Evolutionary conservation across 2,888 invertebrate genomes (phyloP).

Genomic region (Osedax fenrisi): DNA sequence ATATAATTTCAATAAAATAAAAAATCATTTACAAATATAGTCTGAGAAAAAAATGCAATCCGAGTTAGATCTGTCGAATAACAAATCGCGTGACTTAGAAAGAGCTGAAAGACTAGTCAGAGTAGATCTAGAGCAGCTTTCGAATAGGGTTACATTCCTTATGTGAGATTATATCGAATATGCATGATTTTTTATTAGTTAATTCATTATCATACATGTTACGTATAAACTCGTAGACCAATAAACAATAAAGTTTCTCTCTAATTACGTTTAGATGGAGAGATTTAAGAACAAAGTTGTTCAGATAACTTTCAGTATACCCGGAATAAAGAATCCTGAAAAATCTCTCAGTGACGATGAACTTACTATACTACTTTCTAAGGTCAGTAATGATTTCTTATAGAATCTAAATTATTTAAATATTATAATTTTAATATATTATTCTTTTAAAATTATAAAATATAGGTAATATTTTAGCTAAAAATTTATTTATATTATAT

Average conservation of each 20-base stretch:
- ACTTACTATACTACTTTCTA: constrained; percentile 21
- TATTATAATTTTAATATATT: too few relatives aligned
- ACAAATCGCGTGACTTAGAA: constrained; percentile 44
- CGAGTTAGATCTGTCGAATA: constrained; percentile 40
- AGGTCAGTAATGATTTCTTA: too few relatives aligned
- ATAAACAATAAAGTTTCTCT: neutral
- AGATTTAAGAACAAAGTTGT: constrained; percentile 47
- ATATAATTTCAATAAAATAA: neutral
- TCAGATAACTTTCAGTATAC: constrained; percentile 46
- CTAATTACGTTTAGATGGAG: constrained; percentile 43
- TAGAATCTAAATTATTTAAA: too few relatives aligned
- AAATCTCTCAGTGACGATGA: constrained; percentile 30
- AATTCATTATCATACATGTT: too few relatives aligned
- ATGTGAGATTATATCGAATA: too few relatives aligned
- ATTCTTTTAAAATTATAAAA: too few relatives aligned
- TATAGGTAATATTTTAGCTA: too few relatives aligned
- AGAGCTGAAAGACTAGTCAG: constrained; percentile 46
- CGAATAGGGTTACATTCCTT: constrained; percentile 48
- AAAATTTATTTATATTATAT: too few relatives aligned
- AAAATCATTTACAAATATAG: constrained; percentile 20
- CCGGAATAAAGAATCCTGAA: constrained; percentile 44
- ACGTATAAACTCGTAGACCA: too few relatives aligned
- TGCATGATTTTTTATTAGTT: too few relatives aligned
- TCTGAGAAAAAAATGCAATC: constrained; percentile 39
- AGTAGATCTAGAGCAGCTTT: constrained; percentile 45